Base-by-base conservation (phyloP, 2,113 vertebrate genomes). In the Nyctibius bracteatus region DNA sequence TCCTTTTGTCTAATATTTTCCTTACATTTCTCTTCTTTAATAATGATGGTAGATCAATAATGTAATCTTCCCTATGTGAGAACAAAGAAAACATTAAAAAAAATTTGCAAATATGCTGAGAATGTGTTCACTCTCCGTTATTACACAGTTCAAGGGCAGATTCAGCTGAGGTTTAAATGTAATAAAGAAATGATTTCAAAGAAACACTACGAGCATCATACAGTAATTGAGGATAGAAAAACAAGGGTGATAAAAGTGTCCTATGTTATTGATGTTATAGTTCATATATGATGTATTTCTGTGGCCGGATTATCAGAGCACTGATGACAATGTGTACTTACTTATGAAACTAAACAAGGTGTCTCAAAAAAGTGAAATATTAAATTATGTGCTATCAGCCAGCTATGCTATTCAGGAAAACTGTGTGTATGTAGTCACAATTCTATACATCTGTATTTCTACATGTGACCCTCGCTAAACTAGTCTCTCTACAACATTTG, bases 321-420 rank as follows among this genome's bases (percentile, higher is more conserved):
- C 74, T 55, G 57, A 88, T 75, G 90, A 95, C 94, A 95, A 81
- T 3, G 8, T 71, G 85, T 80, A 73, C 65, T 55, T 88, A 83
- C 81, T 94, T 94, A 95, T 66, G 44, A 91, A 86, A 87, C 77
- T 57, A 89, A 96, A 93, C 77, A 88, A 94, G 78, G 77, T 81
- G 81, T 93, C 85, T 95, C 82, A 94, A 95, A 96, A 95, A 92
- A 77, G 59, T 80, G 78, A 96, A 95, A 95, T 89, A 93, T 94
- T 89, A 88, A 95, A 91, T 95, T 91, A 92, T 28, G 23, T 92
- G 68, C 80, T 92, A 52, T 80, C 81, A 78, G 71, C 66, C 66
- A 71, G 67, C 51, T 63, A 62, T 62, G 19, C 15, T 51, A 67
- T 80, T 81, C 92, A 96, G 81, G 37, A 81, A 61, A 44, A 74